Evolutionary conservation across 2,888 invertebrate species (phyloP), one percentile per base, ranked within the genome.

Genomic region (Strigamia transsilvanica): DNA sequence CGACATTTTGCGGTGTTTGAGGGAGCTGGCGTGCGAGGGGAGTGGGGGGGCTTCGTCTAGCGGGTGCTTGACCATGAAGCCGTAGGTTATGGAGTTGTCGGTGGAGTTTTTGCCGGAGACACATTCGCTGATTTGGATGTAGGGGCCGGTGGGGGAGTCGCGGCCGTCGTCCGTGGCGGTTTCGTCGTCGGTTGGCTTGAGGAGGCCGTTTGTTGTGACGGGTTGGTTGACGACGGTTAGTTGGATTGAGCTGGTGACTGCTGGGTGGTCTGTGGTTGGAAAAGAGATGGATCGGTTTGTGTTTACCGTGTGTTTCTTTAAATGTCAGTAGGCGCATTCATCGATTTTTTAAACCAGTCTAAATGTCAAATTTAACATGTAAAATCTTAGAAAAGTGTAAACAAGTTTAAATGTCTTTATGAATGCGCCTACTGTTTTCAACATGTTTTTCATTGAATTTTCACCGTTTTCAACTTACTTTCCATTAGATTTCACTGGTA

Each of bases 101-200:
- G 38, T 38, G 18, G 87, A 85, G 6, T 88, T 88, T 82, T 87
- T 88, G 80, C 97, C 97, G 42, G 96, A 95, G 85, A 94, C 93
- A 88, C 97, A 97, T 88, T 97, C 96, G 82, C 95, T 96, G 85
- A 97, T 95, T 10, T 95, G 94, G 88, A 97, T 96, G 88, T 97
- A 97, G 0, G 95, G 94, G 27, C 94, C 94, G 12, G 94, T 93
- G 41, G 85, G 85, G 66, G 83, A 83, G 89, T 89, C 61, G 46
- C 82, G 83, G 46, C 23, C 42, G 21, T 79, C 79, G 41, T 42
- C 23, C 13, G 27, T 13, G 10, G 5, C 5, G 7, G 84, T 1
- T 79, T 79, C n/a, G 56, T 56, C 79, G 32, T 79, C 79, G 79
- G 5, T 15, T 10, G 32, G 15, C 0, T 13, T 27, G 13, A n/a